Percentiles rank a stretch among this genome's conserved stretches.
These are phyloP conservation scores for Aplochiton taeniatus DNA, from an alignment of 2,797 vertebrate species.

Conservation along the genomic window DNA sequence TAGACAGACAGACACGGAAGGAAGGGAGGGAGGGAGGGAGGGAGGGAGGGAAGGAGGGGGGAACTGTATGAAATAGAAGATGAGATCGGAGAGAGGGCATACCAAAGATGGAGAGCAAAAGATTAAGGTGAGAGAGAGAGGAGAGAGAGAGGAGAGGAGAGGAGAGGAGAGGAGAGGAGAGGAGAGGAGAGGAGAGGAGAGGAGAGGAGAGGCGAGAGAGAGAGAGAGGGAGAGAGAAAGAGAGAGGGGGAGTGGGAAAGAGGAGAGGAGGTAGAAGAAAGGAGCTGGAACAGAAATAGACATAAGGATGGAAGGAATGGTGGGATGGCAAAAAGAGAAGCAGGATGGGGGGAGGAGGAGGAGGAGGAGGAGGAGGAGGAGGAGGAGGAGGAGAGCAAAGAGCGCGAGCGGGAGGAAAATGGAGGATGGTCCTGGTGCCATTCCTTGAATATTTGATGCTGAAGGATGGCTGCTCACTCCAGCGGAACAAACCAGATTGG, in stretches of 20 bases:
- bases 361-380: slow-evolving; percentile 25
- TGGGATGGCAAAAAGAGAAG: slow-evolving; percentile 1
- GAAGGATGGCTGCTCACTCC: slow-evolving; percentile 79
- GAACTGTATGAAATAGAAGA: too few relatives aligned
- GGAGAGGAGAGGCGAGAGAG: background rate
- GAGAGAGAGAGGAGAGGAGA: background rate
- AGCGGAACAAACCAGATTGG: slow-evolving; percentile 81
- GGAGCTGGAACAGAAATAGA: slow-evolving; percentile 18
- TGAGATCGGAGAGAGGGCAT: background rate
- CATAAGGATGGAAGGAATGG: background rate
- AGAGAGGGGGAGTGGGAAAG: slow-evolving; percentile 13
- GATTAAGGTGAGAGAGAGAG: background rate
- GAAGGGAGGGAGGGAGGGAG: background rate
- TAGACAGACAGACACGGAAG: background rate
- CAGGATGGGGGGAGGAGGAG: background rate
- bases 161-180: background rate
- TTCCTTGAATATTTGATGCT: slow-evolving; percentile 84
- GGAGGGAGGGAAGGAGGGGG: slow-evolving; percentile 4
- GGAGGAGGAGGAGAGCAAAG: slow-evolving; percentile 25
- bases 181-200: slow-evolving; percentile 2
- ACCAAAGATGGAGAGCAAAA: slow-evolving; percentile 3
- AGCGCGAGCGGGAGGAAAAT: slow-evolving; percentile 51
- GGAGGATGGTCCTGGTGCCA: slow-evolving; percentile 65
- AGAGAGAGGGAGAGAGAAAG: background rate
- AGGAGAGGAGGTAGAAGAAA: too few relatives aligned